Evolutionary conservation across 2,888 invertebrate species (phyloP), one percentile per base, ranked within the genome.

Genomic region (Ditula angustiorana): DNA sequence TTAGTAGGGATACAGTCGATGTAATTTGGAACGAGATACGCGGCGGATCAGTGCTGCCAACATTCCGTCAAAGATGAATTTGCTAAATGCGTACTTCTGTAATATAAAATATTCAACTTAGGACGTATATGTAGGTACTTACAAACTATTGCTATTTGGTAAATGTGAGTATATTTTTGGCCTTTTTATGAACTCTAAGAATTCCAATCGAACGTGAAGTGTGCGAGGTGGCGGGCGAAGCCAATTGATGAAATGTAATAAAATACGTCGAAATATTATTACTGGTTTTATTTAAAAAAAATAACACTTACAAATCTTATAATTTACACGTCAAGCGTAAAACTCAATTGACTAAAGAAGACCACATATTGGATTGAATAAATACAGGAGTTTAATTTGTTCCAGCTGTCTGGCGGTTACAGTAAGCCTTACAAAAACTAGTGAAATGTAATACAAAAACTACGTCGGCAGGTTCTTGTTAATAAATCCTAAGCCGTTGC

Each of bases 401-500:
- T n/a, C n/a, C n/a, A n/a, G n/a, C n/a, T n/a, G n/a, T n/a, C n/a
- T n/a, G n/a, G n/a, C n/a, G n/a, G n/a, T n/a, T n/a, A n/a, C n/a
- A n/a, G n/a, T n/a, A n/a, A n/a, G n/a, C n/a, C n/a, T n/a, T n/a
- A n/a, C n/a, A n/a, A n/a, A n/a, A n/a, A n/a, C n/a, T n/a, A n/a
- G n/a, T n/a, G n/a, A n/a, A n/a, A n/a, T n/a, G n/a, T 44, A 33
- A 24, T 4, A 53, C 7, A 46, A 5, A 16, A 37, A 37, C 44
- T 67, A 47, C 13, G 64, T 23, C 8, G 74, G 53, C 28, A 81
- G 28, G 33, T 74, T 74, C 5, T 74, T 78, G 55, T 88, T 89
- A 0, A 68, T 60, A 16, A 79, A 70, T 3, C 89, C 88, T 35
- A 92, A 46, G 0, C 93, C 93, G 2, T 70, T 74, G 67, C 94